Percentiles rank a stretch among this genome's conserved stretches.
Conservation (phyloP, 2,888 invertebrate species). For the Odontothrips loti region DNA sequence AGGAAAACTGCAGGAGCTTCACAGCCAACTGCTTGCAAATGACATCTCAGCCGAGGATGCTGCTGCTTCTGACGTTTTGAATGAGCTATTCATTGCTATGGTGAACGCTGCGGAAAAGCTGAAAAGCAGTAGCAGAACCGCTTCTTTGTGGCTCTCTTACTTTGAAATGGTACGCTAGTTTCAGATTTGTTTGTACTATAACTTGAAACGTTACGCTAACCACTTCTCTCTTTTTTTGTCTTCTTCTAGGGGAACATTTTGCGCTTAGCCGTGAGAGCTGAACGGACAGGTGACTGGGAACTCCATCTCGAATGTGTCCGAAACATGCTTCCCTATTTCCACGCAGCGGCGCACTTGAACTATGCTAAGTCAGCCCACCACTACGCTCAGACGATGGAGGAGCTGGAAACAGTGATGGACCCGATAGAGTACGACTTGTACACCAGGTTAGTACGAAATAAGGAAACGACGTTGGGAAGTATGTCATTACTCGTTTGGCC, state of each 20-base stretch:
- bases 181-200: too few relatives aligned
- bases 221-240: too few relatives aligned
- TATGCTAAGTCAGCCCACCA: constrained; percentile 31
- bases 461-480: not conserved
- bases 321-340: constrained; percentile 35
- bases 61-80: not conserved
- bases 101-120: not conserved
- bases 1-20: not conserved
- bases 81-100: not conserved
- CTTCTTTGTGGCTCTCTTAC: not conserved
- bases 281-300: constrained; percentile 32
- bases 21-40: not conserved
- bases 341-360: constrained; percentile 32
- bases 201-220: too few relatives aligned
- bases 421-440: too few relatives aligned
- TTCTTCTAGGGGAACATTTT: not conserved
- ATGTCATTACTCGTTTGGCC: too few relatives aligned
- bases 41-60: not conserved
- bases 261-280: not conserved
- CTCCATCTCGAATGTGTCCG: constrained; percentile 33
- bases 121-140: not conserved
- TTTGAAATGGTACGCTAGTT: not conserved
- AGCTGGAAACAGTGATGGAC: not conserved
- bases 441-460: not conserved
- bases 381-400: not conserved